These are phyloP conservation scores for Eufriesea mexicana DNA, from an alignment of 1,140 invertebrate genomes.

Conservation along the genomic window DNA sequence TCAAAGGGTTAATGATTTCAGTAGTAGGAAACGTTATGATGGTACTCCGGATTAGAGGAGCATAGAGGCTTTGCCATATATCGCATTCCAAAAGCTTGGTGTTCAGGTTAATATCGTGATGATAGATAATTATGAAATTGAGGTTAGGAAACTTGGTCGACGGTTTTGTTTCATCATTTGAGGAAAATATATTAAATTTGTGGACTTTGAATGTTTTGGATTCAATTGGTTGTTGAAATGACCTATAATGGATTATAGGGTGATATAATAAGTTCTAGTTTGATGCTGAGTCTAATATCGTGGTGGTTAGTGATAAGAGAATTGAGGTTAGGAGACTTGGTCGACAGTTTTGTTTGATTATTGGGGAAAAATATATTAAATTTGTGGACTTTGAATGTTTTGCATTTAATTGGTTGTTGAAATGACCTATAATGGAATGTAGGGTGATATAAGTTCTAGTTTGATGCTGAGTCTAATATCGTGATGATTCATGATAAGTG, in stretches of 20 bases:
- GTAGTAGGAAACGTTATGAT: not conserved
- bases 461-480: too few species aligned
- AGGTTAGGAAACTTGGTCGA: not conserved
- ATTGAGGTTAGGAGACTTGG: not conserved
- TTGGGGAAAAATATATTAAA: not conserved
- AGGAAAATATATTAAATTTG: too few species aligned
- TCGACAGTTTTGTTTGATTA: not conserved
- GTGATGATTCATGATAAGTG: too few species aligned
- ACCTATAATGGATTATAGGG: too few species aligned
- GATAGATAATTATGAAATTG: too few species aligned
- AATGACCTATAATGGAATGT: too few species aligned
- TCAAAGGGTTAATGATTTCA: conserved; percentile 13
- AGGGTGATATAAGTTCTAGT: too few species aligned
- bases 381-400: too few species aligned
- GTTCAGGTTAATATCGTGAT: too few species aligned
- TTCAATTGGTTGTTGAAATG: not conserved
- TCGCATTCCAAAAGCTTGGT: not conserved
- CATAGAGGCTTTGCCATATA: not conserved
- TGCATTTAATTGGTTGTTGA: not conserved
- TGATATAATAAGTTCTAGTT: too few species aligned
- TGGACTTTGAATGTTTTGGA: rapidly evolving
- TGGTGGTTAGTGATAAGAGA: too few species aligned
- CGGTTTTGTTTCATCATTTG: not conserved
- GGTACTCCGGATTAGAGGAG: not conserved
- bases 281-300: too few species aligned